phyloP scores from a whole-genome alignment of 2,888 invertebrate genomes.

The Hyppa rectilinea region DNA sequence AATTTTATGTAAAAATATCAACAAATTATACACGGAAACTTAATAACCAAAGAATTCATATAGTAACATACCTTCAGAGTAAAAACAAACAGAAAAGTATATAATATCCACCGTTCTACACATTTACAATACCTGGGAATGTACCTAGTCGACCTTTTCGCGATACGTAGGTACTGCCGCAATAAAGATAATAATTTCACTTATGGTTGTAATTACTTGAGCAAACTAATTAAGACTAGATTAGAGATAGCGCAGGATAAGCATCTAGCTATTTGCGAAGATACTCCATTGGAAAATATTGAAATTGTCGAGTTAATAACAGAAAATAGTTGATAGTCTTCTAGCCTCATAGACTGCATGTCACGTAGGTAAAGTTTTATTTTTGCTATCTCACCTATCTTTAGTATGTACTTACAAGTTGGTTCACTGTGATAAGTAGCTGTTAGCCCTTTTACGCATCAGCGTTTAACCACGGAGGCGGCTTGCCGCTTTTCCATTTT shows the following conservation, averaged over 20 bases:
- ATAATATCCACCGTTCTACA: no score
- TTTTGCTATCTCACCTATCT: not conserved
- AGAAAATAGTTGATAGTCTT: not conserved
- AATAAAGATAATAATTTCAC: constrained; percentile 53
- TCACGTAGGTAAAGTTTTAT: not conserved
- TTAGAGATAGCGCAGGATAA: constrained; percentile 50
- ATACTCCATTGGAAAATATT: constrained; percentile 33
- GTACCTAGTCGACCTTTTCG: constrained; percentile 16
- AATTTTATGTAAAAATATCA: not conserved
- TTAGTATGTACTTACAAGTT: not conserved
- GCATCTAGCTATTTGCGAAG: constrained; percentile 44
- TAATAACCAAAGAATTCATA: not conserved
- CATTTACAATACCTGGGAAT: not conserved
- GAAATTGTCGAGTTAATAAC: constrained; percentile 1
- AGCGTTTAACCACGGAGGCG: no score
- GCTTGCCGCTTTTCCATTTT: no score
- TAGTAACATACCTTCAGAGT: not conserved
- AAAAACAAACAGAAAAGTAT: constrained; percentile 2
- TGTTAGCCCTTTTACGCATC: no score
- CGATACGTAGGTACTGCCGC: constrained; percentile 7
- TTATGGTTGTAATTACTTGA: constrained; percentile 41
- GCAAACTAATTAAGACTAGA: constrained; percentile 52
- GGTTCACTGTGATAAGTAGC: not conserved
- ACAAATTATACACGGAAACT: not conserved
- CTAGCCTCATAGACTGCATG: not conserved